Evolutionary conservation across 1,140 invertebrate species (phyloP).

Genomic region (Ruditapes philippinarum): DNA sequence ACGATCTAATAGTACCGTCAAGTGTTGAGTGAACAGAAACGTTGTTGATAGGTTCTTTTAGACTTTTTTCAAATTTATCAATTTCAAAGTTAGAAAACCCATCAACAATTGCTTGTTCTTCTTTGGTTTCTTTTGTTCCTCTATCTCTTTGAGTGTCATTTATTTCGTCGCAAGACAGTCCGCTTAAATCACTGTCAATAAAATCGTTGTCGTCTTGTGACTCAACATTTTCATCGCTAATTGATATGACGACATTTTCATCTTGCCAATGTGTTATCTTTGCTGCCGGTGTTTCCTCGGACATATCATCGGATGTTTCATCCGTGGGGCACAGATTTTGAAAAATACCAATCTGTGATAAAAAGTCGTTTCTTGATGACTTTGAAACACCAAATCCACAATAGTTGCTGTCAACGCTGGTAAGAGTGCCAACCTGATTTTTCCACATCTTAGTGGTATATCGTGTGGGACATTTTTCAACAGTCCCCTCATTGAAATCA

Average conservation of each 20-base stretch:
- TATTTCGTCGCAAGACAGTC: background rate
- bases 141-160: background rate
- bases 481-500: background rate
- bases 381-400: conserved; percentile 55
- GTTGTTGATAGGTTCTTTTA: background rate
- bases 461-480: background rate
- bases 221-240: background rate
- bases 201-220: background rate
- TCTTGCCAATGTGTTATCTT: conserved; percentile 43
- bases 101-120: background rate
- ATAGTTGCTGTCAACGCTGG: conserved; percentile 56
- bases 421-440: background rate
- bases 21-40: background rate
- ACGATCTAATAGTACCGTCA: background rate
- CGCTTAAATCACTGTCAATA: background rate
- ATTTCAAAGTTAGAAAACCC: background rate
- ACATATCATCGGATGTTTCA: background rate
- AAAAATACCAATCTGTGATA: conserved; percentile 31
- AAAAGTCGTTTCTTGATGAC: conserved; percentile 3
- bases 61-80: background rate
- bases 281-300: background rate
- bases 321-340: conserved; percentile 31
- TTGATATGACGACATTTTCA: conserved; percentile 9
- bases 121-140: background rate
- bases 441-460: background rate